phyloP scores from a whole-genome alignment of 2,888 invertebrate species.

The Ochlodes sylvanus region DNA sequence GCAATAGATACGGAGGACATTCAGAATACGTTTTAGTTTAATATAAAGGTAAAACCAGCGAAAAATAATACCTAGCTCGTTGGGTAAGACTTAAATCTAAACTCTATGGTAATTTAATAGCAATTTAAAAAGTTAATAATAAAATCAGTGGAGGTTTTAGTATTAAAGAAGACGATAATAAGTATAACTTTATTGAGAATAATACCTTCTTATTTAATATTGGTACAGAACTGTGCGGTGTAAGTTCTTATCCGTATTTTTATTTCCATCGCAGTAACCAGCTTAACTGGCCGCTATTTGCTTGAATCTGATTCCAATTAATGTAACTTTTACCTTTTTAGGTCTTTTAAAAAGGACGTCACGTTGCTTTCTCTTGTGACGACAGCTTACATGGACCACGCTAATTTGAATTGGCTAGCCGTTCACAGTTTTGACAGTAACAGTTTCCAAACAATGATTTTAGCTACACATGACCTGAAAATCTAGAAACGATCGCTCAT shows the following conservation, averaged over 20 bases:
- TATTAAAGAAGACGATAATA: not conserved
- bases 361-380: conserved; percentile 64
- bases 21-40: too few species aligned
- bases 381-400: conserved; percentile 54
- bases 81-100: too few species aligned
- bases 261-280: conserved; percentile 51
- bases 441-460: conserved; percentile 55
- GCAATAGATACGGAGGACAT: too few species aligned
- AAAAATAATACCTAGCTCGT: too few species aligned
- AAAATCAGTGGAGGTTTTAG: not conserved
- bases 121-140: not conserved
- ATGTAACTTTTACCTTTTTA: conserved; percentile 33
- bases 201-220: not conserved
- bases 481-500: conserved; percentile 55
- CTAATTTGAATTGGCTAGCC: conserved; percentile 66
- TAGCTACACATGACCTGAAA: conserved; percentile 61
- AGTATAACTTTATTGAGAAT: not conserved
- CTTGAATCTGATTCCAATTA: conserved; percentile 32
- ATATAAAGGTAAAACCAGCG: too few species aligned
- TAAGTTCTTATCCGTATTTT: conserved; percentile 6
- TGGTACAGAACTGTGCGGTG: conserved; percentile 9
- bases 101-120: not conserved
- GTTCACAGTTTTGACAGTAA: conserved; percentile 58
- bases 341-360: conserved; percentile 49
- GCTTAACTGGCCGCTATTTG: conserved; percentile 55